Percentiles rank a stretch among this genome's conserved stretches.
phyloP scores from a whole-genome alignment of 2,888 invertebrate genomes.

The Griposia aprilina region DNA sequence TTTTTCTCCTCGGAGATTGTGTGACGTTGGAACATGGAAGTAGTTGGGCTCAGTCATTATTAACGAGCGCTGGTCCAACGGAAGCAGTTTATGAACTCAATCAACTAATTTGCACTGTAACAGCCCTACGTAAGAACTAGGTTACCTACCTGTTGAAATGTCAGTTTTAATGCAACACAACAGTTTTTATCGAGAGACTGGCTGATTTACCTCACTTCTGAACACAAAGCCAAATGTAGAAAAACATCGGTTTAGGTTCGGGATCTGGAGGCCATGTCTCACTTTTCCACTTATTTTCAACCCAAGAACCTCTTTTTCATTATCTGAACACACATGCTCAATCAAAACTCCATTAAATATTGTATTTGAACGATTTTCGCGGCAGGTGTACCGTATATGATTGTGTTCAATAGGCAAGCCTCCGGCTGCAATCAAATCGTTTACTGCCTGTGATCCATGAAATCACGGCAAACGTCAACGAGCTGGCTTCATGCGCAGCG shows the following conservation, averaged over 20 bases:
- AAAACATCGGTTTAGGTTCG: background rate
- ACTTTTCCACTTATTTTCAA: background rate
- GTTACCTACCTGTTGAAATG: conserved; percentile 2
- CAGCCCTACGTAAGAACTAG: conserved; percentile 32
- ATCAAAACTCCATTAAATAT: background rate
- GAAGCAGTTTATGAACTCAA: conserved; percentile 44
- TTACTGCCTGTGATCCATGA: conserved; percentile 46
- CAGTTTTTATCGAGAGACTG: background rate
- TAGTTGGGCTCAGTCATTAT: conserved; percentile 6
- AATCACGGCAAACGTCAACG: conserved; percentile 48
- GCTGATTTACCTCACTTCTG: background rate
- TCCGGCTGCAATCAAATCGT: conserved; percentile 38
- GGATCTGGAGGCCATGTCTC: background rate
- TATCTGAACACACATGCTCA: background rate
- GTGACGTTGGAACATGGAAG: conserved; percentile 15
- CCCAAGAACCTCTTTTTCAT: background rate
- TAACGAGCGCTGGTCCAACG: conserved; percentile 27
- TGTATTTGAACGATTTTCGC: conserved; percentile 6
- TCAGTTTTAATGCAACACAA: background rate
- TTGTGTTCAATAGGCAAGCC: conserved; percentile 27
- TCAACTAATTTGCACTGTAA: conserved; percentile 36
- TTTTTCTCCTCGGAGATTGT: conserved; percentile 1
- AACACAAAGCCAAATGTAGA: conserved; percentile 7
- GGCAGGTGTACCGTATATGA: conserved; percentile 1
- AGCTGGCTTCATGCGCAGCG: conserved; percentile 46